Evolutionary conservation across 1,140 invertebrate species (phyloP), one percentile per base, ranked within the genome.

Genomic region (Heliconius hermathena): DNA sequence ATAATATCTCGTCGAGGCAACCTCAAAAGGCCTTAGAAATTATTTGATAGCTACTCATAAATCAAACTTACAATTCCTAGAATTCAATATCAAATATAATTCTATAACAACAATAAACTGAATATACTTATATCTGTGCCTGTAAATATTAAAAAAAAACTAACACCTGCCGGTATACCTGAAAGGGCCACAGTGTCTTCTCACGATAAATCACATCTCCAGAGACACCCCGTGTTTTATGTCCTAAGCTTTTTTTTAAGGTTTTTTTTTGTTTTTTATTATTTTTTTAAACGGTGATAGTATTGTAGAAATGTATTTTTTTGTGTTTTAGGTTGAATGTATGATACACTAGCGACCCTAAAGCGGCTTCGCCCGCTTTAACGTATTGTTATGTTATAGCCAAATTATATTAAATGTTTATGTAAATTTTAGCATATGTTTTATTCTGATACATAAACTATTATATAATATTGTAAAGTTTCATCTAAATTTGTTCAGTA

Each of bases 171-270:
- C 86, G 82, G 77, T 83, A 80, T 91, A 87, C 88, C 85, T 88
- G 85, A 86, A 84, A 84, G 84, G 82, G 79, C 85, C 83, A 86
- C 88, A 90, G 89, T 91, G 92, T 91, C 88, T 93, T 93, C 92
- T 88, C 92, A 93, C 92, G 87, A 92, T 93, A 93, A 93, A 93
- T 93, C 92, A 93, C 89, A 86, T 91, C 85, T 86, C 83, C 84
- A 76, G 86, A 85, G 85, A 86, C 90, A 88, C 88, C 85, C 82
- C 84, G 89, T 87, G 90, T 91, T 91, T 90, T 92, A 90, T 92
- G 88, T 85, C 85, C 85, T 88, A 87, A 81, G 79, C 80, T 81
- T 79, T 80, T 74, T 84, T 85, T 81, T 82, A 38, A 60, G 38
- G 60, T 82, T 79, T 71, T 73, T 83, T 85, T 83, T 83, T 82